A percentile compares a stretch with the other conserved stretches of the same genome.
Evolutionary conservation across 2,113 vertebrate species (phyloP).

Genomic region (Theristicus caerulescens): DNA sequence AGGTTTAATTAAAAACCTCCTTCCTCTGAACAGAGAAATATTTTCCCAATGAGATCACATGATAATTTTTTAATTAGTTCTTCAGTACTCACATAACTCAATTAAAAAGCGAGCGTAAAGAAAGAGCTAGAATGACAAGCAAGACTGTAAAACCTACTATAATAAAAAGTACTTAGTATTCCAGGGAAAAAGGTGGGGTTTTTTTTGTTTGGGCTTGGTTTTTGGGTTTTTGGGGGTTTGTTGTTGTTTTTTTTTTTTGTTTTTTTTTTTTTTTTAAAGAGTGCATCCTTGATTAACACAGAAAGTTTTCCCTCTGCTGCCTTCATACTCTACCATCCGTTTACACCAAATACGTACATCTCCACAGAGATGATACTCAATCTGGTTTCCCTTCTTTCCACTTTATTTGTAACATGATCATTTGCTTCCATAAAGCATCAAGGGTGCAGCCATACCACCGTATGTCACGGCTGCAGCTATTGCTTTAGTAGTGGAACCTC

Average conservation of each 20-base stretch:
- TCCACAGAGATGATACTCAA: not conserved
- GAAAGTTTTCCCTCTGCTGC: not conserved
- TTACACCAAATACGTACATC: not conserved
- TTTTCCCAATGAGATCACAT: not conserved
- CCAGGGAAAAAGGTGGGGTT: not conserved
- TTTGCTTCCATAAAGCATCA: not conserved
- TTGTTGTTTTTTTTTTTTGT: too few relatives aligned
- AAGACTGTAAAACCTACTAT: not conserved
- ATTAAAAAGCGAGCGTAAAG: not conserved
- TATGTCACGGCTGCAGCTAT: rapidly evolving
- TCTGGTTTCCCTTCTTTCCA: not conserved
- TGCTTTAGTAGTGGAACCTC: rapidly evolving
- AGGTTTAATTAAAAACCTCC: not conserved
- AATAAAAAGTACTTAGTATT: not conserved
- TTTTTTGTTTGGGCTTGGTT: too few relatives aligned
- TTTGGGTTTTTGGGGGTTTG: too few relatives aligned
- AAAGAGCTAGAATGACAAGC: not conserved
- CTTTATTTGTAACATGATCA: not conserved
- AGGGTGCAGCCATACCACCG: not conserved
- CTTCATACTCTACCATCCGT: not conserved
- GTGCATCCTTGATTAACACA: not conserved
- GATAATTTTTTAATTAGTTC: not conserved
- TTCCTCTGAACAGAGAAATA: not conserved
- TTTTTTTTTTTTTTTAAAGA: not conserved
- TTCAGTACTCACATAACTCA: not conserved